Base-by-base conservation (phyloP, 2,113 vertebrate genomes). In the Odontophorus gujanensis region DNA sequence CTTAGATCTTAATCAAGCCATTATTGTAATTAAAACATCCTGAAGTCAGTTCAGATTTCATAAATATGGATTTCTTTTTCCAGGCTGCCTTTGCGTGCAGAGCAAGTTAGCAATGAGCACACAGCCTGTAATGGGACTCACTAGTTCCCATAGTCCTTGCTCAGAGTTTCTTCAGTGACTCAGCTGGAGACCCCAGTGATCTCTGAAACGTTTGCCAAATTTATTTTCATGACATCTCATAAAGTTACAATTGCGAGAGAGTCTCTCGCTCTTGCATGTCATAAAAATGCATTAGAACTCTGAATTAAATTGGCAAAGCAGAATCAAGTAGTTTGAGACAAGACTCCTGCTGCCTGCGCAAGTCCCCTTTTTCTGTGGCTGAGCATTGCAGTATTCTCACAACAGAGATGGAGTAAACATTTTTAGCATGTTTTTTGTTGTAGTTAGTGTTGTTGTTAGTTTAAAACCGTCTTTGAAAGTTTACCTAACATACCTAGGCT, bases 21-120 rank as follows among this genome's bases (percentile, higher is more conserved):
- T 94, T 96, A 86, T 94, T 96, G 65, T 95, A 89, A 92, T 96
- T 95, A 96, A 94, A 94, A 87, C 91, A 93, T 91, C 89, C 89
- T 89, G 75, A 92, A 94, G 34, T 82, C 36, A 85, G 76, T 89
- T 93, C 75, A 74, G 71, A 93, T 92, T 91, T 96, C 92, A 91
- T 93, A 92, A 96, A 93, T 89, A 87, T 25, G 66, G 57, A 83
- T 5, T 71, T 71, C 12, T 81, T 86, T 21, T 86, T 21, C 66
- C 72, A 53, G 85, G 81, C n/a, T 79, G 36, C 43, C 87, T 79
- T 82, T 77, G 50, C 13, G 3, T 69, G 72, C 28, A 38, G 45
- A 62, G 53, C 65, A 58, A 94, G 74, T 85, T 59, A 78, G 81
- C 92, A 95, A 73, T 30, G 73, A 92, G 53, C 81, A n/a, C 72